Evolutionary conservation across 1,140 invertebrate genomes (phyloP).

Genomic region (Oscheius sp.): DNA sequence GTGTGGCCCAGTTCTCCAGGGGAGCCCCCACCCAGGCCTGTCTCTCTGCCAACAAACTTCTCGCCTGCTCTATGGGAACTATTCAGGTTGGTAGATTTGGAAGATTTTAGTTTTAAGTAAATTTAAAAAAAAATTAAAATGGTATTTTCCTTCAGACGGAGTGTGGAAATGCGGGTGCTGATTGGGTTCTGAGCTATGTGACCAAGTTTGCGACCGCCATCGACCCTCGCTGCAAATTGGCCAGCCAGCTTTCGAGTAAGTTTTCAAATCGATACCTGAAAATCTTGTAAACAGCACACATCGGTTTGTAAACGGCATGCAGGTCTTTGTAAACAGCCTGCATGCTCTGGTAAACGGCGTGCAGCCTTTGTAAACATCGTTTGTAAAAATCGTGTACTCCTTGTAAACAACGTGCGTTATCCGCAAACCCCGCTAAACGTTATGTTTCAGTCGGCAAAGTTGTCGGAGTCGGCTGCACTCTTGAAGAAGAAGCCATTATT

Average conservation of each 20-base stretch:
- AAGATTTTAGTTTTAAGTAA: background rate
- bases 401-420: background rate
- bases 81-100: conserved; percentile 17
- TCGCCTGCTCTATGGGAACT: conserved; percentile 46
- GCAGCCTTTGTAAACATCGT: background rate
- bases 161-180: conserved; percentile 20
- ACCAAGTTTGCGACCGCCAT: conserved; percentile 49
- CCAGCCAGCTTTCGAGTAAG: conserved; percentile 28
- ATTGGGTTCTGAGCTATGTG: conserved; percentile 49
- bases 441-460: conserved; percentile 35
- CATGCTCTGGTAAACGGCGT: no score
- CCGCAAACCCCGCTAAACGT: background rate
- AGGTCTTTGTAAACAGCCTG: no score
- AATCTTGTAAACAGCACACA: background rate
- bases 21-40: conserved; percentile 57
- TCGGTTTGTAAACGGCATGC: no score
- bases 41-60: conserved; percentile 49
- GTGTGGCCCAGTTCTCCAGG: conserved; percentile 53
- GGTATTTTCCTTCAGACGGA: background rate
- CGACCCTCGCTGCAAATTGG: conserved; percentile 46
- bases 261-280: background rate
- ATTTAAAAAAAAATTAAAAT: background rate
- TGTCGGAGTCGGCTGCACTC: conserved; percentile 45
- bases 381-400: background rate
- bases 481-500: conserved; percentile 50